Conservation (phyloP, 2,888 invertebrate genomes). For the Tiliacea citrago region DNA sequence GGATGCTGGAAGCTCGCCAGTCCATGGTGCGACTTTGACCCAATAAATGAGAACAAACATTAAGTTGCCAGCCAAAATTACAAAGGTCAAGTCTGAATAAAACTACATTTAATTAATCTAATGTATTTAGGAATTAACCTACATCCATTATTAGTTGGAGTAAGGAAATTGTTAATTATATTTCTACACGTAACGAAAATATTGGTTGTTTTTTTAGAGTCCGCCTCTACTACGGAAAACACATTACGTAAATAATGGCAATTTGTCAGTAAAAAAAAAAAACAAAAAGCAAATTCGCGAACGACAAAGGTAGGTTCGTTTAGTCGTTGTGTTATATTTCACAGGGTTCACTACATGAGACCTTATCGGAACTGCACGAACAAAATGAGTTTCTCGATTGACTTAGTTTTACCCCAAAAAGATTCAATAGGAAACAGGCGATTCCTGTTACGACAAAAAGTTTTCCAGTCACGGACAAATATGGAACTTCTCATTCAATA, state of each 20-base stretch:
- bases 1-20: constrained; percentile 73
- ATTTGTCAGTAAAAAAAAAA: constrained; percentile 17
- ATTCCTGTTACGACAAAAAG: constrained; percentile 67
- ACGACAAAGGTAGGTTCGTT: constrained; percentile 27
- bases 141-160: not conserved
- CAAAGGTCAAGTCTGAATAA: constrained; percentile 42
- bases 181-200: constrained; percentile 14
- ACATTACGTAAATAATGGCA: constrained; percentile 24
- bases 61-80: constrained; percentile 56
- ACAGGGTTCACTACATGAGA: constrained; percentile 35
- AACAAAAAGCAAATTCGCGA: constrained; percentile 20
- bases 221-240: not conserved
- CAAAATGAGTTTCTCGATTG: constrained; percentile 56
- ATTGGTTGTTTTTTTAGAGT: no score
- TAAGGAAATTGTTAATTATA: constrained; percentile 22
- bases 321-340: constrained; percentile 26
- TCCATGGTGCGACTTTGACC: constrained; percentile 72
- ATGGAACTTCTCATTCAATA: constrained; percentile 70
- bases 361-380: constrained; percentile 52
- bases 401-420: constrained; percentile 64
- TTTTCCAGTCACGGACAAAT: constrained; percentile 69
- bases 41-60: constrained; percentile 54
- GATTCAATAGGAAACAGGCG: constrained; percentile 60
- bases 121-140: constrained; percentile 21
- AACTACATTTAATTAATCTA: constrained; percentile 20